These are phyloP conservation scores for Timema podura DNA, from an alignment of 2,888 invertebrate genomes.

Conservation along the genomic window DNA sequence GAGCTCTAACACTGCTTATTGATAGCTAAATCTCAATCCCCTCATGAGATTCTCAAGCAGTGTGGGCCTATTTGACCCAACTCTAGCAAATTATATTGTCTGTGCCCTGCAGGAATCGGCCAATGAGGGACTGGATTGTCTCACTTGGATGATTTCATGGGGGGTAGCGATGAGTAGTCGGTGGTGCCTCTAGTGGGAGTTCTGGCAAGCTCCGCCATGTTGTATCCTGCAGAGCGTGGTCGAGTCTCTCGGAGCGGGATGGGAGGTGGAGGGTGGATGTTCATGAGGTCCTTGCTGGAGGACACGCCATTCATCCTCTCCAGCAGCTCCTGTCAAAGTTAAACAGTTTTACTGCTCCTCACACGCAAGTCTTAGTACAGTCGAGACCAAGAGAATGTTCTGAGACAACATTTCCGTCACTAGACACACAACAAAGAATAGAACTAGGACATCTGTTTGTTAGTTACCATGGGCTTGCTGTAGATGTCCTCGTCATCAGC, in stretches of 20 bases:
- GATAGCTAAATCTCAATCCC: too few relatives aligned
- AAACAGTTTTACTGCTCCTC: not conserved
- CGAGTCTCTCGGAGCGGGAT: slow-evolving; percentile 32
- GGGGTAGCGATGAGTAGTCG: slow-evolving; percentile 48
- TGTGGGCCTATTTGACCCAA: too few relatives aligned
- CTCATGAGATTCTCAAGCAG: too few relatives aligned
- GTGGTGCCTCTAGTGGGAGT: slow-evolving; percentile 45
- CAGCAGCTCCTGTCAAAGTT: slow-evolving; percentile 28
- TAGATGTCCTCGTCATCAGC: slow-evolving; percentile 65
- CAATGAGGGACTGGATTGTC: too few relatives aligned
- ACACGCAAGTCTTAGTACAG: too few relatives aligned
- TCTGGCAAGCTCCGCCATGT: slow-evolving; percentile 31
- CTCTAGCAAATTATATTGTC: not conserved
- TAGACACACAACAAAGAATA: too few relatives aligned
- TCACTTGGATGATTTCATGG: slow-evolving; percentile 44
- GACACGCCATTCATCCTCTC: slow-evolving; percentile 28
- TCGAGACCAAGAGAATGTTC: too few relatives aligned
- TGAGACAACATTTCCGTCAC: too few relatives aligned
- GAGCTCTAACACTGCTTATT: too few relatives aligned
- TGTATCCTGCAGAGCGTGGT: slow-evolving; percentile 32
- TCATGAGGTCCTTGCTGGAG: slow-evolving; percentile 16
- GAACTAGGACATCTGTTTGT: too few relatives aligned
- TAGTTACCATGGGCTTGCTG: slow-evolving; percentile 64
- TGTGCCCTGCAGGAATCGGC: too few relatives aligned
- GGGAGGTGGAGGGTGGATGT: slow-evolving; percentile 30